Percentiles rank a stretch among this genome's conserved stretches.
Evolutionary conservation across 2,113 vertebrate species (phyloP).

Genomic region (Eulemur rufifrons): DNA sequence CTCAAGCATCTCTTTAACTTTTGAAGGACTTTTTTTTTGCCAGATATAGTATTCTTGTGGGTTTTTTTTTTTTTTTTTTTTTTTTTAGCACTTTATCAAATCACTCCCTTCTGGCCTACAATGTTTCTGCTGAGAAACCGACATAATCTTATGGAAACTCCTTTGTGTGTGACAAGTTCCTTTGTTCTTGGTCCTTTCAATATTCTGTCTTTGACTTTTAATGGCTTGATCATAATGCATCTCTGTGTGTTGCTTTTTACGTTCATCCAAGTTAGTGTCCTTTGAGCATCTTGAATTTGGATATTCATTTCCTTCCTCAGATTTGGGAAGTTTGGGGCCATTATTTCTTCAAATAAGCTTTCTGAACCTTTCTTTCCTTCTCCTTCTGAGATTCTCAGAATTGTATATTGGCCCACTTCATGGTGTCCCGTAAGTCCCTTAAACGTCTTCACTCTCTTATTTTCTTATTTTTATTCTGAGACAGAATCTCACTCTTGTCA

Average conservation of each 20-base stretch:
- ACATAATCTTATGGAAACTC: background rate
- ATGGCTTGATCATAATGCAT: background rate
- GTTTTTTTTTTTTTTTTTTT: background rate
- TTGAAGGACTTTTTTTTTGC: background rate
- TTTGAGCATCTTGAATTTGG: background rate
- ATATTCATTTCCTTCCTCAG: background rate
- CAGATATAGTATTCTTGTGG: background rate
- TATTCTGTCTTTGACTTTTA: background rate
- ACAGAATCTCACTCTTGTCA: background rate
- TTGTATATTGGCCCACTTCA: background rate
- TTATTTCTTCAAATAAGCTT: background rate
- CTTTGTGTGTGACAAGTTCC: background rate
- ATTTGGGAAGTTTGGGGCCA: background rate
- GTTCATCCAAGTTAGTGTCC: background rate
- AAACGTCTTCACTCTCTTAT: background rate
- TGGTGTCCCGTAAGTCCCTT: background rate
- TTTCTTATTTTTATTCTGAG: background rate
- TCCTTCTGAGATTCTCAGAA: background rate
- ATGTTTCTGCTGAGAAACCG: background rate
- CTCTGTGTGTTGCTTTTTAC: background rate
- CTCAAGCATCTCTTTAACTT: background rate
- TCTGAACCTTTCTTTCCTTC: background rate
- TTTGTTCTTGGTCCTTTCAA: background rate
- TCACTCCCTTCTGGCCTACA: background rate
- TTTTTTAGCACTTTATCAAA: background rate